A percentile compares a stretch with the other conserved stretches of the same genome.
Evolutionary conservation across 2,113 vertebrate species (phyloP).

Genomic region (Galemys pyrenaicus): DNA sequence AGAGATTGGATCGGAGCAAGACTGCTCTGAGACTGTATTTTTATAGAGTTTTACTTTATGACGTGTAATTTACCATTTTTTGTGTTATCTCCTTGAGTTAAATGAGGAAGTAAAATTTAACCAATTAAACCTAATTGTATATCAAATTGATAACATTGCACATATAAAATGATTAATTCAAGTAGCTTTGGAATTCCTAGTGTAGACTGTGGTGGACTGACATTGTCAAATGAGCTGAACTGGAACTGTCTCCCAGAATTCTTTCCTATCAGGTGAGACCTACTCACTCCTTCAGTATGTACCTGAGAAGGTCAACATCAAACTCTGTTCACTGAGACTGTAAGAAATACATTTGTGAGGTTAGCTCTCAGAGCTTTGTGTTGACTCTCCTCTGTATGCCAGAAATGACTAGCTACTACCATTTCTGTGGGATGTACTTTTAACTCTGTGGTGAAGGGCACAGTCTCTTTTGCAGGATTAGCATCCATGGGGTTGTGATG

Average conservation of each 20-base stretch:
- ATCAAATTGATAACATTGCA: not conserved
- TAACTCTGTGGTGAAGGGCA: not conserved
- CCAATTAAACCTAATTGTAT: constrained; percentile 4
- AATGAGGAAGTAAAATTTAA: constrained; percentile 30
- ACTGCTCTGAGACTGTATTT: not conserved
- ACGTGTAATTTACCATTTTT: not conserved
- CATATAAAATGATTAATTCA: constrained; percentile 4
- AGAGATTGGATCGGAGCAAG: not conserved
- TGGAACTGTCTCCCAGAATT: not conserved
- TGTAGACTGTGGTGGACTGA: not conserved
- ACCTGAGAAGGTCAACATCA: not conserved
- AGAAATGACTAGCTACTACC: not conserved
- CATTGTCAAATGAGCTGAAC: not conserved
- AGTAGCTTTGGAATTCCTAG: not conserved
- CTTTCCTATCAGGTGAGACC: not conserved
- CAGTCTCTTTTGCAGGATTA: not conserved
- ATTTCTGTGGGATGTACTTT: not conserved
- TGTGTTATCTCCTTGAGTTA: not conserved
- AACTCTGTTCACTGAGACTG: not conserved
- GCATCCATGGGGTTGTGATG: not conserved
- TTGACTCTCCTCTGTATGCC: not conserved
- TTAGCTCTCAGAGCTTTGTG: not conserved
- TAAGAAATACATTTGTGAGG: not conserved
- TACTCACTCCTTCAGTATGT: not conserved
- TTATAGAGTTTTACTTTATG: constrained; percentile 18